These are phyloP conservation scores for Aleiodes sp. DNA, from an alignment of 1,140 invertebrate species.

Conservation along the genomic window DNA sequence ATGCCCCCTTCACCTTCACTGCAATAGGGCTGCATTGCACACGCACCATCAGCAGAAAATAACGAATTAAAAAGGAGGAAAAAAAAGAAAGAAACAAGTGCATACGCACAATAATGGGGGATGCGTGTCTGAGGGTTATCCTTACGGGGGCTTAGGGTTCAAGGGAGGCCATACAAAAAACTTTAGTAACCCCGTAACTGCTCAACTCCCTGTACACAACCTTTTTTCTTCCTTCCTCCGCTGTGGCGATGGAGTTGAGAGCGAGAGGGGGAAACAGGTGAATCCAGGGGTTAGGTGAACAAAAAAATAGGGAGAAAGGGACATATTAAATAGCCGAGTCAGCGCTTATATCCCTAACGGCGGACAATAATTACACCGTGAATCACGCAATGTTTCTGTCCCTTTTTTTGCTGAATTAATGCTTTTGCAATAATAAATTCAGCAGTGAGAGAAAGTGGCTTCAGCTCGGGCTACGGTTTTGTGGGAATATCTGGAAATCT, in stretches of 20 bases:
- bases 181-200: slow-evolving; percentile 13
- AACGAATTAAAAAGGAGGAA: no score
- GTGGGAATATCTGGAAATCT: no score
- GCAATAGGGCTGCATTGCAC: slow-evolving; percentile 28
- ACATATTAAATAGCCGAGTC: slow-evolving; percentile 14
- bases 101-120: slow-evolving; percentile 18
- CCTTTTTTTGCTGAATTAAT: no score
- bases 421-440: no score
- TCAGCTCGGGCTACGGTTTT: no score
- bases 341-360: slow-evolving; percentile 4
- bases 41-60: slow-evolving; percentile 3
- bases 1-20: slow-evolving; percentile 25
- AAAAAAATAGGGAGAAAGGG: neutral
- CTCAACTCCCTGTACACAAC: slow-evolving; percentile 9
- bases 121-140: slow-evolving; percentile 22
- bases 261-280: neutral
- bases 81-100: slow-evolving; percentile 2
- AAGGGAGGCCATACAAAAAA: slow-evolving; percentile 13
- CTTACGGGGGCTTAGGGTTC: slow-evolving; percentile 1
- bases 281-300: neutral
- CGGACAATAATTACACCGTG: neutral
- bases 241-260: neutral
- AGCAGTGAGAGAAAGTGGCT: no score
- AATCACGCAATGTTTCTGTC: slow-evolving; percentile 14
- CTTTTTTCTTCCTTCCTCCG: neutral